These are phyloP conservation scores for Taenioides sp. DNA, from an alignment of 2,797 vertebrate species.

Conservation along the genomic window DNA sequence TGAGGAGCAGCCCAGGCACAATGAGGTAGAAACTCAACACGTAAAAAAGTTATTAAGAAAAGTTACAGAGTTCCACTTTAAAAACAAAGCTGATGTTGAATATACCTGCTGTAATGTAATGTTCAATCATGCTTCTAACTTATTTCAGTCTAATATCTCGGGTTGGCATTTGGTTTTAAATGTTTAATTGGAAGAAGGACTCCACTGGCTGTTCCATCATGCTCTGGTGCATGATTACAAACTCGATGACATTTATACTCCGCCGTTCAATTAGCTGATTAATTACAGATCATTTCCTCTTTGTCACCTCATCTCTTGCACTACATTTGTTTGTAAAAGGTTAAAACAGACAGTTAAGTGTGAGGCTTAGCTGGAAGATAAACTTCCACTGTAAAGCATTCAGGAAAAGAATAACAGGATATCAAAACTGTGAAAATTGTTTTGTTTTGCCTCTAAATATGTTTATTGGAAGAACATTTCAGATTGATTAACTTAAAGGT, in stretches of 20 bases:
- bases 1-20: too few relatives aligned
- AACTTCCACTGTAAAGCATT: background rate
- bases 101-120: background rate
- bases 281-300: slow-evolving; percentile 4
- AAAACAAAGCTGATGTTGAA: background rate
- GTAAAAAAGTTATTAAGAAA: too few relatives aligned
- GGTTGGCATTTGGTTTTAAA: background rate
- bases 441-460: too few relatives aligned
- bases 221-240: slow-evolving; percentile 5
- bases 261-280: slow-evolving; percentile 9
- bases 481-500: too few relatives aligned
- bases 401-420: background rate
- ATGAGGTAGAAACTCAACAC: too few relatives aligned
- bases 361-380: background rate
- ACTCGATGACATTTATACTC: slow-evolving; percentile 6
- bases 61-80: background rate
- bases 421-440: too few relatives aligned
- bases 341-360: background rate
- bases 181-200: background rate
- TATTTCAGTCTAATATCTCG: background rate
- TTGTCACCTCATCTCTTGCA: background rate
- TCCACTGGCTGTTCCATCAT: background rate
- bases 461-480: too few relatives aligned
- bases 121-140: background rate
- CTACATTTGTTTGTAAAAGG: background rate